Conservation (phyloP, 2,888 invertebrate species). For the Lobophora halterata region DNA sequence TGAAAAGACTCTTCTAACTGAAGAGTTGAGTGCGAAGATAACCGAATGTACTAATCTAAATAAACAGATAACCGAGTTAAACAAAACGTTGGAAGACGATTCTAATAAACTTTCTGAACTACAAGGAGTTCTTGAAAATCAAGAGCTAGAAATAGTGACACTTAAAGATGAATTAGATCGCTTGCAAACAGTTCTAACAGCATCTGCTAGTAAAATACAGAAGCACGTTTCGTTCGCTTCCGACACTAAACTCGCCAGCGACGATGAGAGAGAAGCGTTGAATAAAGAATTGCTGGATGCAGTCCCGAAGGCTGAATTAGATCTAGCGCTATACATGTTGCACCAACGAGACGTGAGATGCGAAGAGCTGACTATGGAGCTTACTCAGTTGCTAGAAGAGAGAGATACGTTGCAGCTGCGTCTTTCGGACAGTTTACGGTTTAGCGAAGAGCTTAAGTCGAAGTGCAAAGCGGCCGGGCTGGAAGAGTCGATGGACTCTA, state of each 20-base stretch:
- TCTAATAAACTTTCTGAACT: slow-evolving; percentile 78
- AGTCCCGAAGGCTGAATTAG: slow-evolving; percentile 84
- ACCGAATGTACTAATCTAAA: slow-evolving; percentile 73
- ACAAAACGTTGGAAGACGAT: slow-evolving; percentile 76
- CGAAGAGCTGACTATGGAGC: slow-evolving; percentile 91
- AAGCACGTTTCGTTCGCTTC: slow-evolving; percentile 73
- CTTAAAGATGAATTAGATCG: slow-evolving; percentile 83
- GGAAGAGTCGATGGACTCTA: slow-evolving; percentile 48
- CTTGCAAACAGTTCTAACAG: slow-evolving; percentile 51
- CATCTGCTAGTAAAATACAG: slow-evolving; percentile 59
- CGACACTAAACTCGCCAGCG: slow-evolving; percentile 60
- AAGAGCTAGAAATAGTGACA: slow-evolving; percentile 87
- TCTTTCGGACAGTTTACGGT: slow-evolving; percentile 89
- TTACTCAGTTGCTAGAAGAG: slow-evolving; percentile 91
- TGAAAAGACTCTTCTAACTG: slow-evolving; percentile 51
- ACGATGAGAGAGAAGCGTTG: slow-evolving; percentile 33
- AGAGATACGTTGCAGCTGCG: slow-evolving; percentile 91
- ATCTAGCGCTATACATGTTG: slow-evolving; percentile 90
- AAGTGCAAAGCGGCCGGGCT: slow-evolving; percentile 48
- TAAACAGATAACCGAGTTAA: slow-evolving; percentile 76
- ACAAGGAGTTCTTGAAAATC: slow-evolving; percentile 83
- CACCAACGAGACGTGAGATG: slow-evolving; percentile 93
- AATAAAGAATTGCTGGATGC: slow-evolving; percentile 61
- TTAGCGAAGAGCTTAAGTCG: slow-evolving; percentile 81
- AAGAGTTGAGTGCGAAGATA: slow-evolving; percentile 66